Evolutionary conservation across 2,113 vertebrate species (phyloP), one percentile per base, ranked within the genome.

Genomic region (Penelope pileata): DNA sequence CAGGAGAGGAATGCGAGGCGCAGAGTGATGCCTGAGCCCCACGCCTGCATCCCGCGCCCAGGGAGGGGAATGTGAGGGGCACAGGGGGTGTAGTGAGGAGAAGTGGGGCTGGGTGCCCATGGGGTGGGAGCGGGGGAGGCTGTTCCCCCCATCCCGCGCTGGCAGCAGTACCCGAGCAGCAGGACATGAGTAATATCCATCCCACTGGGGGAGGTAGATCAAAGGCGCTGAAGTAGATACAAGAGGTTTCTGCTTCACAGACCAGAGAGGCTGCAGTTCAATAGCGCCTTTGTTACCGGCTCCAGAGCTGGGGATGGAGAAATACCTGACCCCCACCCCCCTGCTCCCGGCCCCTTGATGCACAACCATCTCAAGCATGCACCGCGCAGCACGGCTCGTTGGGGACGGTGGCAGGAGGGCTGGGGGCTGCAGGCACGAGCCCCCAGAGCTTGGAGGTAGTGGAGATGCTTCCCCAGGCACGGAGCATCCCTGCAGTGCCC

Each of bases 201-300:
- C 95, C 88, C 94, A 97, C 98, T 91, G 97, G 95, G 96, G 94
- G 95, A 98, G 97, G 85, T 69, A 95, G 96, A 98, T 98, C 98
- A 98, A 98, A 98, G 97, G 97, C 96, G 10, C 83, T 91, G 67
- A 67, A 97, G 98, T 95, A 98, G 98, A 98, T 98, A 98, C 98
- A 98, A 98, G 98, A 97, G 98, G 98, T 98, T 98, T 98, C 98
- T 98, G 98, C 98, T 97, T 97, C 98, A 97, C 97, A 91, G 97
- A 97, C 96, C 97, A 97, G 97, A 97, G 96, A 95, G 97, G 97
- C 97, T 89, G 96, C 97, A 95, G 95, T 97, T 99, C 98, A 99
- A 99, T 98, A 98, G 98, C 96, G 98, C 98, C 98, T 99, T 99
- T 99, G 99, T 99, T 99, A 97, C 95, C 95, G 97, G 97, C 96